Percentiles rank a stretch among this genome's conserved stretches.
Evolutionary conservation across 2,797 vertebrate genomes (phyloP).

Genomic region (Dipus sagitta): DNA sequence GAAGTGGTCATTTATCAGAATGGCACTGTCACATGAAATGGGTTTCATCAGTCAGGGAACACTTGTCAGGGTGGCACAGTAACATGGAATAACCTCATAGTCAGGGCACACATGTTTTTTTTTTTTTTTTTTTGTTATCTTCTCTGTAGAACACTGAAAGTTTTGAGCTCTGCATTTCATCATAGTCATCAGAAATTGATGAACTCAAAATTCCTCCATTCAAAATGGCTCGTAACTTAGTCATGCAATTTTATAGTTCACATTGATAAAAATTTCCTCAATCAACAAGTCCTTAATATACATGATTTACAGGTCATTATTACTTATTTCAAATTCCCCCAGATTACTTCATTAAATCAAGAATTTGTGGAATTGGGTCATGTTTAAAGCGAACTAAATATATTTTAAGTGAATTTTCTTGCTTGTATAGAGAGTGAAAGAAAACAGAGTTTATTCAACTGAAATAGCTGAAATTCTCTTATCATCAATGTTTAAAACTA

Average conservation of each 20-base stretch:
- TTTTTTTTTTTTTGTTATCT: neutral
- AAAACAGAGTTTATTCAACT: neutral
- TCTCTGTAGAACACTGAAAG: neutral
- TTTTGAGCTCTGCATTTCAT: neutral
- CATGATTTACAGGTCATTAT: neutral
- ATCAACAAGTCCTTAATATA: neutral
- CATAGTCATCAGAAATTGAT: neutral
- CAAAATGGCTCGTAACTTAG: neutral
- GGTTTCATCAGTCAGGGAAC: rapidly evolving
- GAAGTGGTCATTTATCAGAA: neutral
- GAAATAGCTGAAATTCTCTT: neutral
- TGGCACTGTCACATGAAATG: neutral
- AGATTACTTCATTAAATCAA: neutral
- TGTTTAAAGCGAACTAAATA: neutral
- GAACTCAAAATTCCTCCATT: neutral
- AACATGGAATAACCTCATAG: rapidly evolving
- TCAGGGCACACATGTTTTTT: neutral
- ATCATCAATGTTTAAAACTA: neutral
- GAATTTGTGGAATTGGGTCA: neutral
- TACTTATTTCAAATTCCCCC: neutral
- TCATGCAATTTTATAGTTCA: neutral
- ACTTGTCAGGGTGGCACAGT: neutral
- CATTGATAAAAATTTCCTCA: neutral
- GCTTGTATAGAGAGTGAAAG: neutral
- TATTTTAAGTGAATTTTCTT: neutral